Percentiles rank a stretch among this genome's conserved stretches.
phyloP scores from a whole-genome alignment of 1,140 invertebrate species.

The Drosophila saltans region DNA sequence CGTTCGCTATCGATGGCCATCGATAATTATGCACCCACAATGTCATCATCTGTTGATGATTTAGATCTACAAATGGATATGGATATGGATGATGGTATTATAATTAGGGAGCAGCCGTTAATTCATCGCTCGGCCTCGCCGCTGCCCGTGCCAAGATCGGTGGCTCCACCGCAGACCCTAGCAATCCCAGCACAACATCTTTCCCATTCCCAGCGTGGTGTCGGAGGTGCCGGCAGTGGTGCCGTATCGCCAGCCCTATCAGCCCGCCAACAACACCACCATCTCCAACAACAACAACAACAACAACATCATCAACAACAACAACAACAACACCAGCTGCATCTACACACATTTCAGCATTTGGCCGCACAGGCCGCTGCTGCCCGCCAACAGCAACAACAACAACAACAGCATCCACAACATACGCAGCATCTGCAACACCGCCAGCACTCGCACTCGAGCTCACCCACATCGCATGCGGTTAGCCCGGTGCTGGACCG shows the following conservation, averaged over 20 bases:
- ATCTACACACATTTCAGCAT: constrained; percentile 77
- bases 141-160: constrained; percentile 71
- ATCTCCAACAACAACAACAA: constrained; percentile 47
- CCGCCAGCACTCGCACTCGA: constrained; percentile 67
- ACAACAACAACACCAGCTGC: constrained; percentile 69
- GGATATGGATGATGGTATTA: constrained; percentile 61
- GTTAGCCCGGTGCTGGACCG: constrained; percentile 70
- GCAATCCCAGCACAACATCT: constrained; percentile 74
- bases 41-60: constrained; percentile 27
- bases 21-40: constrained; percentile 78
- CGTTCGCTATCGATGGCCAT: constrained; percentile 82
- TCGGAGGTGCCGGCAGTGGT: constrained; percentile 59
- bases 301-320: constrained; percentile 60
- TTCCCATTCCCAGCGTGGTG: constrained; percentile 51
- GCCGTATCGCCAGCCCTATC: constrained; percentile 76
- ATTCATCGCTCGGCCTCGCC: constrained; percentile 82
- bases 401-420: constrained; percentile 50
- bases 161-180: constrained; percentile 78
- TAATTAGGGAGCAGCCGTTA: constrained; percentile 78
- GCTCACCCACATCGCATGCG: constrained; percentile 77
- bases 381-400: constrained; percentile 53
- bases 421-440: constrained; percentile 38
- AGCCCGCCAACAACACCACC: constrained; percentile 77
- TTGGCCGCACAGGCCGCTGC: constrained; percentile 76
- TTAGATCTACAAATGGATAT: constrained; percentile 46